phyloP scores from a whole-genome alignment of 2,797 vertebrate species.

The Enteromius paludinosus region DNA sequence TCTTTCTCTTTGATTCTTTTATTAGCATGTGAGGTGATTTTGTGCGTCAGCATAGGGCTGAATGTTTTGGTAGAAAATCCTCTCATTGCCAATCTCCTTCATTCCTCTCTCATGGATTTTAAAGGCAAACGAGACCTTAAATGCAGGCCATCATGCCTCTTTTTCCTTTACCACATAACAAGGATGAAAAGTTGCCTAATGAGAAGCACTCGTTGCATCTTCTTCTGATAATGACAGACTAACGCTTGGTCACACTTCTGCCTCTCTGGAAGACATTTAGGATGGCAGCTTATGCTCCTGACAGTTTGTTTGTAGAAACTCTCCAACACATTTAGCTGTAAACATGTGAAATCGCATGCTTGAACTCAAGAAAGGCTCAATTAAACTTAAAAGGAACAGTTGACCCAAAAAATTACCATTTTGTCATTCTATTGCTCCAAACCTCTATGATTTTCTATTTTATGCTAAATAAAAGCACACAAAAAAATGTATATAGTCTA shows the following conservation, averaged over 20 bases:
- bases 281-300: slow-evolving; percentile 27
- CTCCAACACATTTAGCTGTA: slow-evolving; percentile 14
- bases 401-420: background rate
- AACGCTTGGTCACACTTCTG: slow-evolving; percentile 36
- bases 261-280: slow-evolving; percentile 39
- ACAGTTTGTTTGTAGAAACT: slow-evolving; percentile 31
- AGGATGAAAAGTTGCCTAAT: slow-evolving; percentile 41
- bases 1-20: slow-evolving; percentile 12
- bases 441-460: background rate
- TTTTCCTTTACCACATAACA: slow-evolving; percentile 42
- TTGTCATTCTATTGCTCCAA: background rate
- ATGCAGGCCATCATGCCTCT: slow-evolving; percentile 12
- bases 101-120: slow-evolving; percentile 15
- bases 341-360: slow-evolving; percentile 32
- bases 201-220: slow-evolving; percentile 30
- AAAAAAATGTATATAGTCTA: background rate
- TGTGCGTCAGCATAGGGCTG: slow-evolving; percentile 43
- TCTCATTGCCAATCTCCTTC: background rate
- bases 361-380: background rate
- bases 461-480: background rate
- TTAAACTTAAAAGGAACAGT: background rate
- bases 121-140: slow-evolving; percentile 8
- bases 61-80: background rate
- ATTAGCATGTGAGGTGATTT: slow-evolving; percentile 55
- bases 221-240: slow-evolving; percentile 58